Evolutionary conservation across 2,113 vertebrate species (phyloP).

Genomic region (Menidia beryllina): DNA sequence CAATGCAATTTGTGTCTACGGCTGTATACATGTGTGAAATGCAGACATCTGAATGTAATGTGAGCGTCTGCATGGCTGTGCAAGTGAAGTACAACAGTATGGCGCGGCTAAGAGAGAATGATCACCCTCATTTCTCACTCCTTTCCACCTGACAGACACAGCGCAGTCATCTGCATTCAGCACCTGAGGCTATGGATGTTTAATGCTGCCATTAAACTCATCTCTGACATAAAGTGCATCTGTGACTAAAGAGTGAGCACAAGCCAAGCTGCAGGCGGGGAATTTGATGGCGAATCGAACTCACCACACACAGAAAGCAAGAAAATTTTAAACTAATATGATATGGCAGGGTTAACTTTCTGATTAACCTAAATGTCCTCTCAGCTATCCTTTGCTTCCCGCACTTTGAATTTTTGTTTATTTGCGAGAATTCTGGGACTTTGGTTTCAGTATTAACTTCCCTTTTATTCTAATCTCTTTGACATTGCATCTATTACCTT

Average conservation of each 20-base stretch:
- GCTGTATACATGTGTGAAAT: background rate
- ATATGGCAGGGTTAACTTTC: conserved; percentile 56
- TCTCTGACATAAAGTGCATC: conserved; percentile 76
- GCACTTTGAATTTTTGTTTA: conserved; percentile 14
- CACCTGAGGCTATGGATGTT: conserved; percentile 73
- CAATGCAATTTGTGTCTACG: conserved; percentile 18
- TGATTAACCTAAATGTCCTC: conserved; percentile 61
- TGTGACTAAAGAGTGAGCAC: conserved; percentile 77
- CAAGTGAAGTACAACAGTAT: conserved; percentile 23
- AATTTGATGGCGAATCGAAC: conserved; percentile 66
- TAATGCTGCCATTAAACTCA: conserved; percentile 79
- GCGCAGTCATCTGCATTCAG: conserved; percentile 75
- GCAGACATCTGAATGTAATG: conserved; percentile 15
- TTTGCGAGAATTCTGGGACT: background rate
- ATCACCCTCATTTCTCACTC: conserved; percentile 67
- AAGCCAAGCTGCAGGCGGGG: conserved; percentile 67
- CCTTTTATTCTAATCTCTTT: background rate
- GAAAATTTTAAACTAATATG: conserved; percentile 62
- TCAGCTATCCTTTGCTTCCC: conserved; percentile 35
- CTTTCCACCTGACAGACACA: conserved; percentile 67
- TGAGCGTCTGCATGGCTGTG: conserved; percentile 2
- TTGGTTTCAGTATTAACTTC: conserved; percentile 5
- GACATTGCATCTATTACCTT: conserved; percentile 11
- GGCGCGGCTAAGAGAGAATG: conserved; percentile 44
- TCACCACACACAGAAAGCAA: conserved; percentile 56